phyloP scores from a whole-genome alignment of 2,888 invertebrate genomes.

The Didymodactylos carnosus region DNA sequence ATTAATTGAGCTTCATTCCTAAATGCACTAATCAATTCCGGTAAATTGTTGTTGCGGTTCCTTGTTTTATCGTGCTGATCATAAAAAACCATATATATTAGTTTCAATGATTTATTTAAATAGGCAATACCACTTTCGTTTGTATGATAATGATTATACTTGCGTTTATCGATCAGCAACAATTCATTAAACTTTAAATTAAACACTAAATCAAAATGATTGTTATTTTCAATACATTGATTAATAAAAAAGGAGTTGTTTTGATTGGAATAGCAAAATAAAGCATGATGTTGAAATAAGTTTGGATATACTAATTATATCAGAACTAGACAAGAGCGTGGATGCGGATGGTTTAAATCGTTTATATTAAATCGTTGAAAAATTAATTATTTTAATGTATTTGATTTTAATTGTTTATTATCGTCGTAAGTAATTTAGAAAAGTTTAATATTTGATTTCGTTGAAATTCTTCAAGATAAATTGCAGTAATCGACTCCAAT shows the following conservation, averaged over 20 bases:
- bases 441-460: background rate
- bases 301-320: background rate
- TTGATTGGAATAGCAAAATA: background rate
- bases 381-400: background rate
- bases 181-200: background rate
- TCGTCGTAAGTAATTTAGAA: background rate
- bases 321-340: background rate
- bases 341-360: background rate
- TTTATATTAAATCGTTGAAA: background rate
- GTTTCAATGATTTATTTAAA: background rate
- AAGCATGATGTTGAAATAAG: background rate
- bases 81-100: background rate
- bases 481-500: background rate
- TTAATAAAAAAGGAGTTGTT: background rate
- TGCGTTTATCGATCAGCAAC: background rate
- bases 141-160: background rate
- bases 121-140: background rate
- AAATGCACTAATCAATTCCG: too few species aligned
- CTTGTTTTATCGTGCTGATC: background rate
- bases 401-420: background rate
- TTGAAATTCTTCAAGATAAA: background rate
- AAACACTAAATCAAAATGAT: background rate
- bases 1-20: too few species aligned
- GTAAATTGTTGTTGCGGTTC: too few species aligned
- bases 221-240: background rate